Evolutionary conservation across 2,888 invertebrate species (phyloP), one percentile per base, ranked within the genome.

Genomic region (Ichneumoninae sp.): DNA sequence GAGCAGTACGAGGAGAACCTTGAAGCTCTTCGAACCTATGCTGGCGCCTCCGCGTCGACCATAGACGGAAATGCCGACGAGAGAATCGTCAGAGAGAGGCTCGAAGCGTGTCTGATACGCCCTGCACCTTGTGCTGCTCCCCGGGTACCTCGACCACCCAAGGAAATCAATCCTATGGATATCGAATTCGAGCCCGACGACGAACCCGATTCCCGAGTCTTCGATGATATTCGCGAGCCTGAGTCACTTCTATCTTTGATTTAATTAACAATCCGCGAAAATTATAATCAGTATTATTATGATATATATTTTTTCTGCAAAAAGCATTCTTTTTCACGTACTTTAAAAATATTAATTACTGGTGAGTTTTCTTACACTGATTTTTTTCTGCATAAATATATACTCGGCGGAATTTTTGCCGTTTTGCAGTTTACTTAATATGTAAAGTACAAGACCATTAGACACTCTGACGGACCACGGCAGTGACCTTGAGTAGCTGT

Each of bases 181-280:
- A 81, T 92, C 8, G 92, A 93, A 88, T 91, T 89, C 75, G 90
- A 92, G 65, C 92, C 92, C 0, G 88, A 89, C 60, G 92, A 92
- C 50, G 90, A 92, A 73, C 87, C 86, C 0, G 88, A 89, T 74
- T 70, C 78, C 16, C 81, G 83, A 2, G 71, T 89, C 13, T 89
- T 90, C 22, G 79, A 89, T 10, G 30, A 87, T 0, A 88, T 91
- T 83, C 89, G 90, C 0, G 68, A 76, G 47, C 81, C 87, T 0
- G 91, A 91, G 70, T 82, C 88, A 1, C 73, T 54, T 0, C 65
- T 88, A 57, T 87, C 89, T 44, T 66, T 91, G 0, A 68, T 89
- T 44, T 90, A 57, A 86, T n/a, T 50, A 33, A 71, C 36, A n/a
- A 0, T 10, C 10, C 40, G 10, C 40, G 40, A 40, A 40, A 5